Evolutionary conservation across 2,888 invertebrate genomes (phyloP).

Genomic region (Andrena trimmerana): DNA sequence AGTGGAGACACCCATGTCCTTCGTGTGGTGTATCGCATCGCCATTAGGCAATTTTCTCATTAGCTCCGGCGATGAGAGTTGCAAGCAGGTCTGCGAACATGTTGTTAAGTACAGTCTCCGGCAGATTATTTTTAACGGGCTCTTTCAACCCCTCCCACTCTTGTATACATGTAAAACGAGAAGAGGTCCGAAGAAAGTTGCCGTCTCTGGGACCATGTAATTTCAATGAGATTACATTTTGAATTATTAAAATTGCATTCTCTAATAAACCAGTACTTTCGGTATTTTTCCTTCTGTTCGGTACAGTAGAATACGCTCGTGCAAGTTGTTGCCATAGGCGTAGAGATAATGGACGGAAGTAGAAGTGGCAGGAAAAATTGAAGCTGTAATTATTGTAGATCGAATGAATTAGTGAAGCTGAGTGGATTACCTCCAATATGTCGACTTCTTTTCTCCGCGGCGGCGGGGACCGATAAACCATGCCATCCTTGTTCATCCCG

Average conservation of each 20-base stretch:
- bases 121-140: too few species aligned
- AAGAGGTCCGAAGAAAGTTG: too few species aligned
- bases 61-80: conserved; percentile 83
- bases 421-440: conserved; percentile 78
- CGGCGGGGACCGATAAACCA: conserved; percentile 81
- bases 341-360: too few species aligned
- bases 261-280: too few species aligned
- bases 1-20: conserved; percentile 76
- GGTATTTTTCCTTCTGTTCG: too few species aligned
- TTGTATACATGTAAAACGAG: too few species aligned
- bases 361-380: background rate
- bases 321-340: background rate
- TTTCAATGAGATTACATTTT: too few species aligned
- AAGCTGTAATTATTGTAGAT: background rate
- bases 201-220: too few species aligned
- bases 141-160: too few species aligned
- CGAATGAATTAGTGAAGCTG: background rate
- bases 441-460: conserved; percentile 82
- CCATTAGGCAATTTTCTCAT: conserved; percentile 83
- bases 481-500: conserved; percentile 79
- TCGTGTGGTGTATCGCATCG: conserved; percentile 78
- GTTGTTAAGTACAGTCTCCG: background rate
- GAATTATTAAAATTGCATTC: too few species aligned
- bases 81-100: conserved; percentile 81
- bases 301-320: background rate